These are phyloP conservation scores for Sphinx pinastri DNA, from an alignment of 2,888 invertebrate genomes.

Conservation along the genomic window DNA sequence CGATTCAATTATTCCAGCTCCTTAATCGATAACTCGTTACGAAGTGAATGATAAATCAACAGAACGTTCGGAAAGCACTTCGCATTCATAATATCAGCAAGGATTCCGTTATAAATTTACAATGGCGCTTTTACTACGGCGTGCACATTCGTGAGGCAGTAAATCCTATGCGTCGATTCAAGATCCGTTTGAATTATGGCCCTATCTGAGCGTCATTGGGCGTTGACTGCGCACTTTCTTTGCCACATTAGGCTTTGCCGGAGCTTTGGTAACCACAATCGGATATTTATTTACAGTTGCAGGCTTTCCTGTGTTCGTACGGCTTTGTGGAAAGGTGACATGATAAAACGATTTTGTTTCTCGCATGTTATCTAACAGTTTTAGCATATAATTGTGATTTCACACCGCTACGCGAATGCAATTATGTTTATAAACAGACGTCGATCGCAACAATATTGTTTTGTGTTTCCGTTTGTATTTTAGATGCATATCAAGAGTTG, in stretches of 20 bases:
- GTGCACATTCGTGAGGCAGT: conserved; percentile 47
- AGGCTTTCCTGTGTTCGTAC: conserved; percentile 15
- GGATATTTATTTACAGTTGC: conserved; percentile 33
- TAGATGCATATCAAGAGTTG: not conserved
- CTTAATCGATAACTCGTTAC: conserved; percentile 25
- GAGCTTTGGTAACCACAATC: conserved; percentile 50
- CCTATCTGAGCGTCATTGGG: conserved; percentile 53
- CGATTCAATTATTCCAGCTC: not conserved
- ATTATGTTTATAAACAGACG: conserved; percentile 9
- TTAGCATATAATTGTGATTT: conserved; percentile 20
- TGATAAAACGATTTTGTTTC: conserved; percentile 21
- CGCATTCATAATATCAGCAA: conserved; percentile 10
- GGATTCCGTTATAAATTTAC: conserved; percentile 26
- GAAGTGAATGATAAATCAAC: conserved; percentile 14
- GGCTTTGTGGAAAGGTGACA: conserved; percentile 26
- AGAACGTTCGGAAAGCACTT: conserved; percentile 9
- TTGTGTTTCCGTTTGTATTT: conserved; percentile 15
- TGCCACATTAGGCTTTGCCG: conserved; percentile 68
- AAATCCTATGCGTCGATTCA: conserved; percentile 61
- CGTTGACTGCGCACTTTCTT: conserved; percentile 67
- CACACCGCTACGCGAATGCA: conserved; percentile 20
- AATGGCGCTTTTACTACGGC: conserved; percentile 38
- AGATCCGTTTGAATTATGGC: conserved; percentile 69
- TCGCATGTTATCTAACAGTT: conserved; percentile 22
- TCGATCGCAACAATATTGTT: conserved; percentile 4